Evolutionary conservation across 2,113 vertebrate genomes (phyloP).

Genomic region (Microtus richardsoni): DNA sequence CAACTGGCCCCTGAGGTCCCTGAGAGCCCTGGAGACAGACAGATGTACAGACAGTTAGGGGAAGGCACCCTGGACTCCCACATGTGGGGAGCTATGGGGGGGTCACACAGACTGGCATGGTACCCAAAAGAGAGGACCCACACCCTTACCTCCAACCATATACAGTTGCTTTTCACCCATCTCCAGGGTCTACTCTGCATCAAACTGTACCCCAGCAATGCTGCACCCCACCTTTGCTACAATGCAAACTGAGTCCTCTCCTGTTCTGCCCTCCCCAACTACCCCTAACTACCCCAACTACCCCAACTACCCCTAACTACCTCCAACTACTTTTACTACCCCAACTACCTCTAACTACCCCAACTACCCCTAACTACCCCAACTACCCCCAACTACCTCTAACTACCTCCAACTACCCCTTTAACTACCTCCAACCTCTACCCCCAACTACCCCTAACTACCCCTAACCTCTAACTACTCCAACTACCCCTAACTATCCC

Average conservation of each 20-base stretch:
- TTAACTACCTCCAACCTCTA: too few species aligned
- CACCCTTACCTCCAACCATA: fast-evolving
- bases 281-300: neutral
- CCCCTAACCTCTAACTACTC: too few species aligned
- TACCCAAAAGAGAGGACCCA: neutral
- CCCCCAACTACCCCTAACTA: too few species aligned
- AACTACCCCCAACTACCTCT: too few species aligned
- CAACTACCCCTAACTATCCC: too few species aligned
- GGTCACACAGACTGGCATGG: neutral
- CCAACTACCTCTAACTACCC: too few species aligned
- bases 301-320: too few species aligned
- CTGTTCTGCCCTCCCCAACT: neutral
- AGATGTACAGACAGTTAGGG: conserved; percentile 23
- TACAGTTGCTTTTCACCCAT: neutral
- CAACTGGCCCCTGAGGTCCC: conserved; percentile 90
- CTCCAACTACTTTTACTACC: too few species aligned
- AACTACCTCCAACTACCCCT: too few species aligned
- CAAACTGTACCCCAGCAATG: neutral
- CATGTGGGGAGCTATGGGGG: neutral
- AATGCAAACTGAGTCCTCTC: neutral
- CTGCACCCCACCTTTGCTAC: fast-evolving
- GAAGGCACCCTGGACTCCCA: too few species aligned
- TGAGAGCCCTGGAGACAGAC: conserved; percentile 90
- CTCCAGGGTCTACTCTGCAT: neutral
- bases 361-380: too few species aligned